phyloP scores from a whole-genome alignment of 2,113 vertebrate genomes.

The Mirounga angustirostris region DNA sequence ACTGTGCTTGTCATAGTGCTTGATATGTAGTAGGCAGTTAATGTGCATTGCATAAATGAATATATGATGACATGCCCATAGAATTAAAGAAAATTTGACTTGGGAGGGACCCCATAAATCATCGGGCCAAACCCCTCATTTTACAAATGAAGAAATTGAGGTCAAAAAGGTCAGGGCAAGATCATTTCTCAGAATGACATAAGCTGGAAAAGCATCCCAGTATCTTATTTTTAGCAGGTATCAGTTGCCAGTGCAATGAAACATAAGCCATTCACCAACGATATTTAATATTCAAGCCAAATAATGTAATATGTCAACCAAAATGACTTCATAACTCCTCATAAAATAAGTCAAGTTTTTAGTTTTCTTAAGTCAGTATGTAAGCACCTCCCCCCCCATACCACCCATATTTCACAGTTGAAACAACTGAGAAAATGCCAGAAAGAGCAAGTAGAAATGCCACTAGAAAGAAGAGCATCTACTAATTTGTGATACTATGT shows the following conservation, averaged over 20 bases:
- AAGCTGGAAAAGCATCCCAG: slow-evolving; percentile 19
- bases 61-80: background rate
- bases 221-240: slow-evolving; percentile 72
- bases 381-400: background rate
- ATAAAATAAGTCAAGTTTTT: slow-evolving; percentile 55
- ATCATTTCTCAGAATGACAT: slow-evolving; percentile 60
- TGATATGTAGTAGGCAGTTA: background rate
- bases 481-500: background rate
- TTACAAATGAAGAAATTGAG: slow-evolving; percentile 44
- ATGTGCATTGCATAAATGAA: background rate
- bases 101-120: background rate
- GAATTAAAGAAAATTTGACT: background rate
- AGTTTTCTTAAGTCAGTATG: background rate
- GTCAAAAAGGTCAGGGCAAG: slow-evolving; percentile 17
- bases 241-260: slow-evolving; percentile 63
- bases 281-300: slow-evolving; percentile 70
- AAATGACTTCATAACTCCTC: slow-evolving; percentile 62
- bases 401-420: background rate
- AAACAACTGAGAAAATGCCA: background rate
- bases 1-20: background rate
- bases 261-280: slow-evolving; percentile 51
- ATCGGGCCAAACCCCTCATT: background rate
- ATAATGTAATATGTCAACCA: slow-evolving; percentile 53
- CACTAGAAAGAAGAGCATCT: background rate
- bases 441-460: background rate